A percentile compares a stretch with the other conserved stretches of the same genome.
These are phyloP conservation scores for Grammomys surdaster DNA, from an alignment of 2,113 vertebrate species.

Conservation along the genomic window DNA sequence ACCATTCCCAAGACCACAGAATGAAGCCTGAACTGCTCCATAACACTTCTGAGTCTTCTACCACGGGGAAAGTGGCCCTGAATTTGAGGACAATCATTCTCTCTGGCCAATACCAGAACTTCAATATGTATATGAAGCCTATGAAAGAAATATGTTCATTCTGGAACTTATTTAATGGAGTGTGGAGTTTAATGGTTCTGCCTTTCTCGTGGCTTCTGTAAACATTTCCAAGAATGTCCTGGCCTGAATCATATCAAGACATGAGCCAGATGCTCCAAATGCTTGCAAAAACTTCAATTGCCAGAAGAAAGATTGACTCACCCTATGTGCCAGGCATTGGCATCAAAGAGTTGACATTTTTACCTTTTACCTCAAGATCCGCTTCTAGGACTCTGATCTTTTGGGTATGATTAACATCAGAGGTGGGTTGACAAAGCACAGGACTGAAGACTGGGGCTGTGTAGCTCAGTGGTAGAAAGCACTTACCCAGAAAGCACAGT, in stretches of 20 bases:
- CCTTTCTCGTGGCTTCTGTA: not conserved
- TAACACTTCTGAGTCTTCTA: not conserved
- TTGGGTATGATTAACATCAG: not conserved
- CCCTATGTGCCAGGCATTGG: not conserved
- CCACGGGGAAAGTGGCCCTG: not conserved
- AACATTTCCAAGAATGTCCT: not conserved
- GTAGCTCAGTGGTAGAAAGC: not conserved
- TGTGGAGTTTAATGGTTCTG: not conserved
- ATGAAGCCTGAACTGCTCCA: not conserved
- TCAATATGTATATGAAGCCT: not conserved
- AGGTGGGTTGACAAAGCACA: not conserved
- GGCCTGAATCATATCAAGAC: not conserved
- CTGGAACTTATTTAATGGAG: not conserved
- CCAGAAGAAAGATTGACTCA: not conserved
- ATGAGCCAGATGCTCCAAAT: not conserved
- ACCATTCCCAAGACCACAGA: not conserved
- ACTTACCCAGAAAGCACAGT: not conserved
- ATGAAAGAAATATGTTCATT: not conserved
- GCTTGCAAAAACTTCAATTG: not conserved
- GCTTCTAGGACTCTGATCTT: conserved; percentile 22
- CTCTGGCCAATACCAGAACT: not conserved
- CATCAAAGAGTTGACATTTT: not conserved
- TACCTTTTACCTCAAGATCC: not conserved
- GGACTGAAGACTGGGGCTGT: not conserved
- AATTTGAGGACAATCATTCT: not conserved